phyloP scores from a whole-genome alignment of 2,797 vertebrate species.

The Malacoraja senta region DNA sequence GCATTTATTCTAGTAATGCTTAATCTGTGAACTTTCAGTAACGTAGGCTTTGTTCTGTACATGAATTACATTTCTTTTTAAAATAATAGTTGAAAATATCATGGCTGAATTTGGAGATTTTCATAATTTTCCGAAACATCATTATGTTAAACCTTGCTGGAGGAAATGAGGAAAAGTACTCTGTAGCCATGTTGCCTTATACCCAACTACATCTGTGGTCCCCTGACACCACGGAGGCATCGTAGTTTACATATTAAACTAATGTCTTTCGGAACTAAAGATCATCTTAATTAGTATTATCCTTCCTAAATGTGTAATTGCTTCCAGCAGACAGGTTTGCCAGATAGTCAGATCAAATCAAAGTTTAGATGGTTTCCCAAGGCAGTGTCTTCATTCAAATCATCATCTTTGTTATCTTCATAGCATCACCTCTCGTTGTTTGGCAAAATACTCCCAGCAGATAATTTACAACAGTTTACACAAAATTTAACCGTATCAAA shows the following conservation, averaged over 20 bases:
- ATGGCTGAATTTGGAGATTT: neutral
- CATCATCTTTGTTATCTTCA: slow-evolving; percentile 46
- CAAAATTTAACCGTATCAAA: neutral
- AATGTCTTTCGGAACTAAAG: slow-evolving; percentile 45
- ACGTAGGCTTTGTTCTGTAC: neutral
- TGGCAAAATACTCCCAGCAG: slow-evolving; percentile 59
- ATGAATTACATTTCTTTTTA: neutral
- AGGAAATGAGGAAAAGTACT: slow-evolving; percentile 8
- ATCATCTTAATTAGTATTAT: slow-evolving; percentile 45
- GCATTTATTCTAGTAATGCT: too few species aligned
- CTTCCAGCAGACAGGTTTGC: slow-evolving; percentile 47
- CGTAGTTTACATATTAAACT: slow-evolving; percentile 45
- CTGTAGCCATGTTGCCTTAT: slow-evolving; percentile 11
- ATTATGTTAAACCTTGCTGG: neutral
- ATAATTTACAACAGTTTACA: slow-evolving; percentile 39
- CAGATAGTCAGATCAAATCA: slow-evolving; percentile 49
- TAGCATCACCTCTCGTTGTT: slow-evolving; percentile 46
- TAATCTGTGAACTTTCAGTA: neutral
- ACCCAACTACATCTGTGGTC: slow-evolving; percentile 41
- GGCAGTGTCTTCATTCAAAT: slow-evolving; percentile 46
- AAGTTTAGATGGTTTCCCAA: slow-evolving; percentile 48
- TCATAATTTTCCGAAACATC: neutral
- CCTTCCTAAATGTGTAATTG: slow-evolving; percentile 47
- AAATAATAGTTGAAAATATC: neutral
- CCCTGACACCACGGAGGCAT: slow-evolving; percentile 39